Evolutionary conservation across 2,888 invertebrate genomes (phyloP).

Genomic region (Hirtodrosophila trivittata): DNA sequence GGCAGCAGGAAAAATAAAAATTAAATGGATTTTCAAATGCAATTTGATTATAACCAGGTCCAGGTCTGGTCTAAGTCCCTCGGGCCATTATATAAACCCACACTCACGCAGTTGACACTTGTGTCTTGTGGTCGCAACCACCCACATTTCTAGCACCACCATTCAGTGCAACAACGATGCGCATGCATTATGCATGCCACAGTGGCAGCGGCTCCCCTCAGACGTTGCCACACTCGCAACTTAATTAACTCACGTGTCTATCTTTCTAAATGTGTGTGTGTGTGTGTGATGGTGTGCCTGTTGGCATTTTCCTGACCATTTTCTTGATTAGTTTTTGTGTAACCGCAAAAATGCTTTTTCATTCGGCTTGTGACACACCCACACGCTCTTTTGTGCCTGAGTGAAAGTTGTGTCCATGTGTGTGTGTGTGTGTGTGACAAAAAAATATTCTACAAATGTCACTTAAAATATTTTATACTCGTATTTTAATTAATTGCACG

Average conservation of each 20-base stretch:
- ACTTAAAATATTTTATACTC: constrained; percentile 22
- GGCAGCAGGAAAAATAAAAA: constrained; percentile 20
- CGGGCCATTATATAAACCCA: constrained; percentile 30
- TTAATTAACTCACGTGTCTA: constrained; percentile 50
- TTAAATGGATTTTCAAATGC: constrained; percentile 23
- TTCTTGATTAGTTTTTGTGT: constrained; percentile 50
- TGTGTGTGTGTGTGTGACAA: constrained; percentile 3
- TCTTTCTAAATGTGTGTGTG: neutral
- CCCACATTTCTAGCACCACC: constrained; percentile 29
- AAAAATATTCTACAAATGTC: constrained; percentile 48
- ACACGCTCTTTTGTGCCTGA: constrained; percentile 6
- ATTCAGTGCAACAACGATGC: neutral
- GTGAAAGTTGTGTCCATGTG: constrained; percentile 42
- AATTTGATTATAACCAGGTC: constrained; percentile 18
- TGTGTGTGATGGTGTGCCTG: neutral
- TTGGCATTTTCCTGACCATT: constrained; percentile 43
- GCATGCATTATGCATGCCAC: constrained; percentile 38
- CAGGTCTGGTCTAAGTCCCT: constrained; percentile 21
- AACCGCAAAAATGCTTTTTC: constrained; percentile 38
- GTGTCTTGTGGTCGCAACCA: constrained; percentile 17
- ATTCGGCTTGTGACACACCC: constrained; percentile 36
- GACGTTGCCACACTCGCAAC: constrained; percentile 56
- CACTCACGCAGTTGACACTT: constrained; percentile 26
- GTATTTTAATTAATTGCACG: constrained; percentile 45
- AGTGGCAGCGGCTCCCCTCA: constrained; percentile 10